Conservation (phyloP, 2,888 invertebrate species). For the Nebria brevicollis region DNA sequence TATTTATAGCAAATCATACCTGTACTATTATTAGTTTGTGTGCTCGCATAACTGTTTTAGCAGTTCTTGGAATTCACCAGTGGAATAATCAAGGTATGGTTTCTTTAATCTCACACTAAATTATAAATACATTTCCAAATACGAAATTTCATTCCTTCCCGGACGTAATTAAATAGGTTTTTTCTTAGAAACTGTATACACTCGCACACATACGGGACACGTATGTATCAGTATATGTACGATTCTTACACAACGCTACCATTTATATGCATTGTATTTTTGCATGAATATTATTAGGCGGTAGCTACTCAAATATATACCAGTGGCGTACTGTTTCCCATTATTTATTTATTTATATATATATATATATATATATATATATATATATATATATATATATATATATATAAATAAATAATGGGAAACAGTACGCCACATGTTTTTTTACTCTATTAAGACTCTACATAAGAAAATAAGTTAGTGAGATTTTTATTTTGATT, state of each 20-base stretch:
- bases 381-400: too few relatives aligned
- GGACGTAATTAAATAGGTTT: slow-evolving; percentile 31
- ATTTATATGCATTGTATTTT: slow-evolving; percentile 18
- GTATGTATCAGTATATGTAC: neutral
- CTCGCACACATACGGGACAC: neutral
- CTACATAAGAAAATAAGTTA: too few relatives aligned
- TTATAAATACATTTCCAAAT: slow-evolving; percentile 45
- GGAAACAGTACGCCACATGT: too few relatives aligned
- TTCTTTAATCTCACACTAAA: neutral
- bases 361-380: too few relatives aligned
- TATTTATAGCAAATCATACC: neutral
- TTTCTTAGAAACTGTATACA: slow-evolving; percentile 14
- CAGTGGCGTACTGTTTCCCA: neutral
- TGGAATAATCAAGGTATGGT: neutral
- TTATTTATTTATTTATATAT: too few relatives aligned
- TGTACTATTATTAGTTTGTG: neutral
- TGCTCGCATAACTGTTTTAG: neutral
- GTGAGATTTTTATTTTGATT: too few relatives aligned
- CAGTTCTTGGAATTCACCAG: neutral
- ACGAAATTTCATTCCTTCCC: slow-evolving; percentile 18
- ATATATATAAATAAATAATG: too few relatives aligned
- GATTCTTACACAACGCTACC: neutral
- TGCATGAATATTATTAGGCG: neutral
- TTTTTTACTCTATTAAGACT: too few relatives aligned
- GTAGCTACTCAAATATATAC: neutral